These are phyloP conservation scores for Tylochromis polylepis DNA, from an alignment of 2,113 vertebrate species.

Conservation along the genomic window DNA sequence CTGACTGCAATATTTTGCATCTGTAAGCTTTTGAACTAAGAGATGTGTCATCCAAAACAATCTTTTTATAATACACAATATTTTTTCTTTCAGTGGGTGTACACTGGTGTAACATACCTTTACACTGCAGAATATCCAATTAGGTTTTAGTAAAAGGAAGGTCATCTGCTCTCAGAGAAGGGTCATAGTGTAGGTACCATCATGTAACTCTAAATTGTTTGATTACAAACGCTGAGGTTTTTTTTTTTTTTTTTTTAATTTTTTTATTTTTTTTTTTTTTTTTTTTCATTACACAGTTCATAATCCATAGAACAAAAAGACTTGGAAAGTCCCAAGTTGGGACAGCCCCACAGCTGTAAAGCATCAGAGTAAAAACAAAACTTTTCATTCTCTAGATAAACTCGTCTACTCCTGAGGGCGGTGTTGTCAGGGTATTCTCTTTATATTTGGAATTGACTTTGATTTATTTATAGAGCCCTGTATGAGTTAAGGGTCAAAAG, in stretches of 20 bases:
- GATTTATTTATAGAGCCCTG: neutral
- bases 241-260: too few relatives aligned
- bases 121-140: neutral
- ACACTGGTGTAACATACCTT: neutral
- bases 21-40: neutral
- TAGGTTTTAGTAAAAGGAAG: neutral
- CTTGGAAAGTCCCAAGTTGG: neutral
- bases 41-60: neutral
- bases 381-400: neutral
- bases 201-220: neutral
- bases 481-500: neutral
- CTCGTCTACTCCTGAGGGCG: neutral
- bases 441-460: neutral
- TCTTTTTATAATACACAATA: neutral
- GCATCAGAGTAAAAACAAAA: neutral
- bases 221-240: neutral
- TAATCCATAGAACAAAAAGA: neutral
- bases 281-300: neutral
- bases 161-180: neutral
- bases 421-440: neutral
- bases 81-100: neutral
- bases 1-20: neutral
- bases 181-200: neutral
- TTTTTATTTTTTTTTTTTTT: neutral
- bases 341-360: neutral